Conservation (phyloP, 1,140 invertebrate species). For the Caenorhabditis brenneri region DNA sequence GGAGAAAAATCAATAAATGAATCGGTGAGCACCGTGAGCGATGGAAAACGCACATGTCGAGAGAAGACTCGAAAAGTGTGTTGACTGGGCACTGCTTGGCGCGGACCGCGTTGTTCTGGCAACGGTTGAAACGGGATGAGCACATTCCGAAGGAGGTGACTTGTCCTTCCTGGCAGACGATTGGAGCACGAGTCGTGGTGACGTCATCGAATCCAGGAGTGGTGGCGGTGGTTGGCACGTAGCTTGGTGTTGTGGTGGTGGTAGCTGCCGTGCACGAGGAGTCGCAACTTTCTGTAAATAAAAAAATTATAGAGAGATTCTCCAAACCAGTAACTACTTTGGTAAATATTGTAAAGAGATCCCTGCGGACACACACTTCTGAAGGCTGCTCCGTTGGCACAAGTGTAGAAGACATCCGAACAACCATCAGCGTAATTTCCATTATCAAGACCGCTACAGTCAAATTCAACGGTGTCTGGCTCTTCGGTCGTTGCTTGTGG, state of each 20-base stretch:
- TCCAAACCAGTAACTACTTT: background rate
- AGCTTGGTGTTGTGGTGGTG: background rate
- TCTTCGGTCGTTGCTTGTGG: background rate
- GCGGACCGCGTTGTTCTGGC: background rate
- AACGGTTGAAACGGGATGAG: constrained; percentile 6
- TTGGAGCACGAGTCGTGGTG: background rate
- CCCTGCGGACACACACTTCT: background rate
- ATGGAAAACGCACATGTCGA: constrained; percentile 2
- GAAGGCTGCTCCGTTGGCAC: background rate
- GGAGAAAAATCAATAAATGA: no score
- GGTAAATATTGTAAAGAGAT: background rate
- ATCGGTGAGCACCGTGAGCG: background rate
- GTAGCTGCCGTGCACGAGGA: background rate
- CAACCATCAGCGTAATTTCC: constrained; percentile 7
- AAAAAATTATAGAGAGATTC: no score
- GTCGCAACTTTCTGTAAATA: background rate
- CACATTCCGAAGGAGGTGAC: background rate
- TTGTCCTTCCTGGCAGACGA: constrained; percentile 17
- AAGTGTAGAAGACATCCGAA: constrained; percentile 4
- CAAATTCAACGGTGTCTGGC: background rate
- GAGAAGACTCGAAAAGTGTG: constrained; percentile 11
- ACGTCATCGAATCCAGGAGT: background rate
- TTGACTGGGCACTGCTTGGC: constrained; percentile 4
- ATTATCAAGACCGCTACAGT: constrained; percentile 8
- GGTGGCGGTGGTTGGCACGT: background rate